Evolutionary conservation across 2,888 invertebrate genomes (phyloP), one percentile per base, ranked within the genome.

Genomic region (Spisula solida): DNA sequence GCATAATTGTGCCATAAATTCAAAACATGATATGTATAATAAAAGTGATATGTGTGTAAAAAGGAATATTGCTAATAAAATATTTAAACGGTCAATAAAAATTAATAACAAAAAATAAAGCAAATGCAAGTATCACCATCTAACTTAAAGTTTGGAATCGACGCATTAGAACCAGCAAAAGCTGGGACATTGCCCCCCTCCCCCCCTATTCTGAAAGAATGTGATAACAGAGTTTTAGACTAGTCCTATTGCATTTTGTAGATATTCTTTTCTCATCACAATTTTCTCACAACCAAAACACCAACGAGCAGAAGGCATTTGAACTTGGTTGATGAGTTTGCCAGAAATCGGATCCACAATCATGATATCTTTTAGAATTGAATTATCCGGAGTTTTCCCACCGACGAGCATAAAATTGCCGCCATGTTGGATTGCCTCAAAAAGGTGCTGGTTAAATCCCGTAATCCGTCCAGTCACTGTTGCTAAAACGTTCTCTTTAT

Each of bases 311-410:
- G 92, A 86, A 6, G 94, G 94, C 94, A 94, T 94, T 78, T 92
- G 88, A 18, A 92, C 86, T 14, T 90, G 85, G n/a, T 81, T 81
- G 14, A 84, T 31, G 55, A 90, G 85, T 48, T 90, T 86, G 18
- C 87, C 51, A 8, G 87, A 85, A 5, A 81, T 85, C 2, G 93
- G 90, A 55, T 90, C 79, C 4, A 92, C 90, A 10, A 91, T 84
- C 79, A 93, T 82, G n/a, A 93, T 90, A 29, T 90, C 87, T 75
- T 91, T 87, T 78, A 93, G 85, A 20, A 94, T 93, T 12, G 91
- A 93, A 82, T 95, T 94, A 86, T 94, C 94, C 0, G 94, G 93
- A n/a, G 94, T 93, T 88, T 95, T 95, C 29, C 94, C 95, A 0
- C 95, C 95, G 16, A 93, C 93, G 5, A 95, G 90, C 48, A 94